These are phyloP conservation scores for Allacma fusca DNA, from an alignment of 2,888 invertebrate species.

Conservation along the genomic window DNA sequence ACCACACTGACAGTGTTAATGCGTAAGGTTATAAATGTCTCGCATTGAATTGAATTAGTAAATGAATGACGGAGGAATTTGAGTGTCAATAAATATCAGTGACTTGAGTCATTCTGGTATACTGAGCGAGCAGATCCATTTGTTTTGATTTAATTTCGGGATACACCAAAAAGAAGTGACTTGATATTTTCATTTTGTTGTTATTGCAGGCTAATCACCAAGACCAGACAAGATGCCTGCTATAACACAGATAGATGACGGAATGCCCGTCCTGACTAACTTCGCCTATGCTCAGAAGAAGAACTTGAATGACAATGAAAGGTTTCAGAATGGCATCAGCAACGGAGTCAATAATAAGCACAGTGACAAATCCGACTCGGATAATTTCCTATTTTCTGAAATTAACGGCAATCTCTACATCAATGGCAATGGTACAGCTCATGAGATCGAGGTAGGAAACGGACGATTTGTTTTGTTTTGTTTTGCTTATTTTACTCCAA, in stretches of 20 bases:
- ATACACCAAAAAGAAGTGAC: background rate
- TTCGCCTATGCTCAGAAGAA: constrained; percentile 52
- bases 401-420: constrained; percentile 55
- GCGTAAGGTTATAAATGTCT: too few species aligned
- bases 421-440: constrained; percentile 48
- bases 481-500: background rate
- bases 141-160: too few species aligned
- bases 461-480: too few species aligned
- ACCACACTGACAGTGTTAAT: too few species aligned
- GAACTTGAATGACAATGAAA: constrained; percentile 54
- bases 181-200: too few species aligned
- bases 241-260: constrained; percentile 58
- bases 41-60: too few species aligned
- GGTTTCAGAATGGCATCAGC: constrained; percentile 57
- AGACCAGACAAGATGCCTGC: constrained; percentile 55
- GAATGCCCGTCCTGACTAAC: constrained; percentile 58
- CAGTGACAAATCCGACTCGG: constrained; percentile 43
- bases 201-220: background rate
- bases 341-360: constrained; percentile 52
- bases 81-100: too few species aligned
- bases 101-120: too few species aligned
- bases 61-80: too few species aligned
- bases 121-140: too few species aligned
- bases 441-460: background rate
- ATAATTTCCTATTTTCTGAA: constrained; percentile 42